Conservation (phyloP, 2,797 vertebrate genomes). For the Pseudotriccus pelzelni region DNA sequence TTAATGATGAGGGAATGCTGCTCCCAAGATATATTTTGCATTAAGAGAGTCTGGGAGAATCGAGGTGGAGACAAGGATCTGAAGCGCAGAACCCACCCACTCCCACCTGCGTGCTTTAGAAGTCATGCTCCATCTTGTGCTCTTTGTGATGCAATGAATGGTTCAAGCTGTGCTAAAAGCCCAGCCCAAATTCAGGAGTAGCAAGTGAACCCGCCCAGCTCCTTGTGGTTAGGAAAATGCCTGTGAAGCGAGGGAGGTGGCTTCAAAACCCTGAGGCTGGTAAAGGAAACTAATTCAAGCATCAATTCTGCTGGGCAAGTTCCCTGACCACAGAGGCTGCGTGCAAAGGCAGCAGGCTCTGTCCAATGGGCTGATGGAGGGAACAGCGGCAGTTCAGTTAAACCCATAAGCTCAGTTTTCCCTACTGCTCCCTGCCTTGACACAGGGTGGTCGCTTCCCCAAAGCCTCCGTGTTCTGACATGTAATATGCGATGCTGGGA, state of each 20-base stretch:
- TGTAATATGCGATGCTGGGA: rapidly evolving
- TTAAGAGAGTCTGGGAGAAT: conserved; percentile 13
- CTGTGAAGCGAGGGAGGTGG: background rate
- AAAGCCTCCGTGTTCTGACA: background rate
- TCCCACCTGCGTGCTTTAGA: background rate
- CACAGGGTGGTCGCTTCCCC: rapidly evolving
- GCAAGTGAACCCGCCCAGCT: conserved; percentile 1
- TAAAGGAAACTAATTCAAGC: background rate
- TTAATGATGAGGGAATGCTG: background rate
- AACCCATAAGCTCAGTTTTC: background rate
- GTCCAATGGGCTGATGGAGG: background rate
- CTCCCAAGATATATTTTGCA: conserved; percentile 17
- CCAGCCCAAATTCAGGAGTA: conserved; percentile 7
- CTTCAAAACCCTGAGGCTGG: background rate
- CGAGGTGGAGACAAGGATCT: conserved; percentile 10
- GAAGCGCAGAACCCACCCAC: background rate
- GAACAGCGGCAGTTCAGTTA: background rate
- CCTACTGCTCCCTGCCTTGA: background rate
- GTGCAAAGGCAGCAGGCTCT: background rate
- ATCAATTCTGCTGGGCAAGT: background rate
- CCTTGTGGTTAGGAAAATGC: background rate
- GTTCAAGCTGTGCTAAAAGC: background rate
- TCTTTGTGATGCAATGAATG: background rate
- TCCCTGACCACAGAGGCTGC: background rate
- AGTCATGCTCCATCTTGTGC: conserved; percentile 51